Conservation (phyloP, 37 sponge, comb jelly and placozoan species). For the Lycopodina hypogea region DNA sequence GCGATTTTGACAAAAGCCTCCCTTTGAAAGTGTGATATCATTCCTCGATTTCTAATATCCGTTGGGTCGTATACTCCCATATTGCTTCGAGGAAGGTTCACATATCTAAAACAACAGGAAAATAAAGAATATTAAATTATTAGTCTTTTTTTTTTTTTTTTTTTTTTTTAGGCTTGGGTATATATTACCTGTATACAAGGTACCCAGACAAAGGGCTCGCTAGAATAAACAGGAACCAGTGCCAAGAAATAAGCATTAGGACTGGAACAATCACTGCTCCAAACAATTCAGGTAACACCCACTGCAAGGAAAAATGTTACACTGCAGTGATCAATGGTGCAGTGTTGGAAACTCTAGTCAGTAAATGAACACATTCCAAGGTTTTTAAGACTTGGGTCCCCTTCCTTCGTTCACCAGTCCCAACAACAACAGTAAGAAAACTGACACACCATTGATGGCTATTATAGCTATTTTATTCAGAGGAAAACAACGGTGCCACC, state of each 20-base stretch:
- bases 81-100: slow-evolving; percentile 60
- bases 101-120: slow-evolving; percentile 41
- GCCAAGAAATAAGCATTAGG: slow-evolving; percentile 58
- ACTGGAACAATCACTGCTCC: slow-evolving; percentile 50
- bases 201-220: slow-evolving; percentile 52
- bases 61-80: slow-evolving; percentile 93
- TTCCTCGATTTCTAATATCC: slow-evolving; percentile 81
- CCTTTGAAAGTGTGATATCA: slow-evolving; percentile 57
- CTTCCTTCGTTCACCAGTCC: too few species aligned
- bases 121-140: too few species aligned
- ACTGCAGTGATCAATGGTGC: too few species aligned
- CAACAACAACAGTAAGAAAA: too few species aligned
- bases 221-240: slow-evolving; percentile 76
- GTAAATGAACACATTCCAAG: too few species aligned
- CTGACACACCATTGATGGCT: too few species aligned
- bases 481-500: too few species aligned
- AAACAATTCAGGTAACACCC: slow-evolving; percentile 78
- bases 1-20: slow-evolving; percentile 84
- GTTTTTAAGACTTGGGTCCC: too few species aligned
- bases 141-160: background rate
- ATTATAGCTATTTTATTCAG: too few species aligned
- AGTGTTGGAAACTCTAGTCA: too few species aligned
- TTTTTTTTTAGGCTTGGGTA: background rate
- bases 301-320: slow-evolving; percentile 33
- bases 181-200: slow-evolving; percentile 53